Evolutionary conservation across 2,113 vertebrate species (phyloP).

Genomic region (Mionectes macconnelli): DNA sequence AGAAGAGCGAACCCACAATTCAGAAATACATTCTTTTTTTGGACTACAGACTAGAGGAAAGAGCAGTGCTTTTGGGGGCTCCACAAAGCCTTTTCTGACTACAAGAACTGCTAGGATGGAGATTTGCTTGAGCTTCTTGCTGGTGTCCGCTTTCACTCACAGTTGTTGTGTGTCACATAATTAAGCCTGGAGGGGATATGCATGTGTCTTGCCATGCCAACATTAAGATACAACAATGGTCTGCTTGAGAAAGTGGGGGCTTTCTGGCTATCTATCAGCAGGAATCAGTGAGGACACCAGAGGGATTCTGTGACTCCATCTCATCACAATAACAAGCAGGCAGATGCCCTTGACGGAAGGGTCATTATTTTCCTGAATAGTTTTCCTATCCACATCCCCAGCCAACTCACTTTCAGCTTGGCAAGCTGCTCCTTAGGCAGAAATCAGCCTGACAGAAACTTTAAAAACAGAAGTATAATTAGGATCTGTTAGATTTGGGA

Average conservation of each 20-base stretch:
- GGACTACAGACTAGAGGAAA: not conserved
- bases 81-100: not conserved
- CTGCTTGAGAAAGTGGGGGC: not conserved
- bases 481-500: not conserved
- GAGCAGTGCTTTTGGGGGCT: not conserved
- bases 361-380: not conserved
- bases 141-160: not conserved
- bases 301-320: not conserved
- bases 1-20: not conserved
- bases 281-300: not conserved
- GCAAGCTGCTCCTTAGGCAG: not conserved
- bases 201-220: fast-evolving
- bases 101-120: not conserved
- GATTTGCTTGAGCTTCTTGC: not conserved
- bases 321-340: not conserved
- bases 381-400: not conserved
- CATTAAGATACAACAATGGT: not conserved
- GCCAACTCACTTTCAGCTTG: not conserved
- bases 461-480: not conserved
- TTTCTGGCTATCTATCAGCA: not conserved
- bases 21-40: not conserved
- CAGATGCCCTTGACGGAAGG: not conserved
- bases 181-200: not conserved
- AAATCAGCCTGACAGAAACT: not conserved
- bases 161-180: not conserved